Percentiles rank a stretch among this genome's conserved stretches.
Conservation (phyloP, 1,140 invertebrate species). For the Drosophila kikkawai region DNA sequence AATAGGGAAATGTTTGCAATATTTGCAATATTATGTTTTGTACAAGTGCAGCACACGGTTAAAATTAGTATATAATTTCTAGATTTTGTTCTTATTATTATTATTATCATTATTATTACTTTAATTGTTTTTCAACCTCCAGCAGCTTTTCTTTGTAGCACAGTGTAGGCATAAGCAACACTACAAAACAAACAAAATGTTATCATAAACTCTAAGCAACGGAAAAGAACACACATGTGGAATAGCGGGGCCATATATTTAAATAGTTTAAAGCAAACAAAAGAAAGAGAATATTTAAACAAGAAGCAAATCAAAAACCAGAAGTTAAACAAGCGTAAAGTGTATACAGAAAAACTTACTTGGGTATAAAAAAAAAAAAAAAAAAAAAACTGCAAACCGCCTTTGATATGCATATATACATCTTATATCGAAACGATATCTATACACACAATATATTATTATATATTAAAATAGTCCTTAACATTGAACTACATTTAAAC, state of each 20-base stretch:
- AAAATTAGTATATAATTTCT: conserved; percentile 50
- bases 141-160: conserved; percentile 38
- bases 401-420: conserved; percentile 78
- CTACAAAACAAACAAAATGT: conserved; percentile 53
- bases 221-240: conserved; percentile 75
- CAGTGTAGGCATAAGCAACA: conserved; percentile 42
- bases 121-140: conserved; percentile 39
- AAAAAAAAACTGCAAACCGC: conserved; percentile 59
- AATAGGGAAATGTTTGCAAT: conserved; percentile 69
- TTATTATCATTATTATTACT: conserved; percentile 15
- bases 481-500: conserved; percentile 58
- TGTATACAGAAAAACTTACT: conserved; percentile 68
- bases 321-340: conserved; percentile 37
- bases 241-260: conserved; percentile 85
- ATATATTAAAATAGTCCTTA: conserved; percentile 72
- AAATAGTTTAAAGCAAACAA: conserved; percentile 75
- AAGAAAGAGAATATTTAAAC: conserved; percentile 37
- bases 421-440: conserved; percentile 53
- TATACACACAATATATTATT: conserved; percentile 48
- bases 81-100: conserved; percentile 46
- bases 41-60: conserved; percentile 62
- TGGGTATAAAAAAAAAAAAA: conserved; percentile 45
- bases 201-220: conserved; percentile 77
- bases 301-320: conserved; percentile 44
- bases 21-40: conserved; percentile 75